Evolutionary conservation across 2,797 vertebrate genomes (phyloP).

Genomic region (Etheostoma perlongum): DNA sequence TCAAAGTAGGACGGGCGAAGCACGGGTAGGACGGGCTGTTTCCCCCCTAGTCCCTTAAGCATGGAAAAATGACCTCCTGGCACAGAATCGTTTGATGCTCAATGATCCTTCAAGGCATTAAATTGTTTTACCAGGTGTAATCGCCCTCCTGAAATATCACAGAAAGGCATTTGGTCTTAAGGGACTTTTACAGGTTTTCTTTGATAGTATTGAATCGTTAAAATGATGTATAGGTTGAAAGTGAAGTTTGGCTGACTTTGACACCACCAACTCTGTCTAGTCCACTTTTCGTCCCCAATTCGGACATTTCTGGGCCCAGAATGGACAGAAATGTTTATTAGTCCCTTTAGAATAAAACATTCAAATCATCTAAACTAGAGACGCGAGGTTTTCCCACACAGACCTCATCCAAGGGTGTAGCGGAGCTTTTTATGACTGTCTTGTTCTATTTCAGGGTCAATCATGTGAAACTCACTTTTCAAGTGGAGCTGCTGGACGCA

Average conservation of each 20-base stretch:
- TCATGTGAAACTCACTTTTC: conserved; percentile 50
- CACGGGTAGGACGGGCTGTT: conserved; percentile 1
- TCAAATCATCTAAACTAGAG: conserved; percentile 17
- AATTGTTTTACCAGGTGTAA: conserved; percentile 70
- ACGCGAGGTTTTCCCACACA: conserved; percentile 6
- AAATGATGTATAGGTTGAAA: conserved; percentile 39
- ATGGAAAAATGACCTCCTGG: conserved; percentile 60
- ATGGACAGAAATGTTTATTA: conserved; percentile 3
- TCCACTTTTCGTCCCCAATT: neutral
- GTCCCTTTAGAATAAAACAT: conserved; percentile 16
- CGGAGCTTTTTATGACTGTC: conserved; percentile 44
- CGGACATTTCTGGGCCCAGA: conserved; percentile 19
- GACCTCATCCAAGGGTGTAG: conserved; percentile 14
- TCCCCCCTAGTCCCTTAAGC: conserved; percentile 39
- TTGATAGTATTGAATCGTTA: conserved; percentile 39
- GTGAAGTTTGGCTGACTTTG: conserved; percentile 22
- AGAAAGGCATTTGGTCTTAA: conserved; percentile 39
- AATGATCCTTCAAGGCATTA: conserved; percentile 62
- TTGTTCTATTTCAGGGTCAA: conserved; percentile 58
- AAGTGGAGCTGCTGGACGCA: conserved; percentile 40
- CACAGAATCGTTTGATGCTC: conserved; percentile 60
- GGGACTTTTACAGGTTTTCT: conserved; percentile 46
- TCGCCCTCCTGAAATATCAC: conserved; percentile 65
- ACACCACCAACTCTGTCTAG: neutral
- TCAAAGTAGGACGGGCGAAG: conserved; percentile 12